Evolutionary conservation across 2,113 vertebrate species (phyloP).

Genomic region (Erinaceus europaeus): DNA sequence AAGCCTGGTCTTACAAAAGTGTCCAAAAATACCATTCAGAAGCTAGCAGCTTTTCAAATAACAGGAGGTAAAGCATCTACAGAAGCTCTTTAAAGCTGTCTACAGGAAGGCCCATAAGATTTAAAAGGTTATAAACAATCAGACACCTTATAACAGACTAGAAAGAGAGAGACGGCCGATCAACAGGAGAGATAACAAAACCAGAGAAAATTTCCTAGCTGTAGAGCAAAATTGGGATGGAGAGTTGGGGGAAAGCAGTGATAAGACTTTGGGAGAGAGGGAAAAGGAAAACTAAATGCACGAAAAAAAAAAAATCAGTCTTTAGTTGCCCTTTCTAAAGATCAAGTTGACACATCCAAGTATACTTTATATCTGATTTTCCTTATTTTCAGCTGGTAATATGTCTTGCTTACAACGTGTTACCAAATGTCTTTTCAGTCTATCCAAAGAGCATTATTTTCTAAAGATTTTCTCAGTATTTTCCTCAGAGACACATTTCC

Average conservation of each 20-base stretch:
- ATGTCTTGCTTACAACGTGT: background rate
- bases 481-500: slow-evolving; percentile 54
- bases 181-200: slow-evolving; percentile 47
- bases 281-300: background rate
- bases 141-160: slow-evolving; percentile 43
- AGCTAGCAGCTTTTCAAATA: slow-evolving; percentile 10
- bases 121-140: slow-evolving; percentile 60
- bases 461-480: slow-evolving; percentile 46
- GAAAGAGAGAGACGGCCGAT: slow-evolving; percentile 51
- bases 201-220: slow-evolving; percentile 18
- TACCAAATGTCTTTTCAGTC: slow-evolving; percentile 44
- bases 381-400: background rate
- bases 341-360: background rate
- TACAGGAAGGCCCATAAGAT: slow-evolving; percentile 15
- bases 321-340: background rate
- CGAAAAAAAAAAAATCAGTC: background rate
- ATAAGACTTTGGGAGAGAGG: background rate
- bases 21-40: background rate
- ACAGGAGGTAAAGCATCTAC: background rate
- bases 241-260: background rate
- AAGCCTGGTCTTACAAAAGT: background rate
- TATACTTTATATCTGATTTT: background rate
- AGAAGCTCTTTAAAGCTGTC: slow-evolving; percentile 40
- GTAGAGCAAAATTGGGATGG: background rate
- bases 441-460: slow-evolving; percentile 20